Percentiles rank a stretch among this genome's conserved stretches.
Conservation (phyloP, 2,113 vertebrate species). For the Mesoclemmys tuberculata region DNA sequence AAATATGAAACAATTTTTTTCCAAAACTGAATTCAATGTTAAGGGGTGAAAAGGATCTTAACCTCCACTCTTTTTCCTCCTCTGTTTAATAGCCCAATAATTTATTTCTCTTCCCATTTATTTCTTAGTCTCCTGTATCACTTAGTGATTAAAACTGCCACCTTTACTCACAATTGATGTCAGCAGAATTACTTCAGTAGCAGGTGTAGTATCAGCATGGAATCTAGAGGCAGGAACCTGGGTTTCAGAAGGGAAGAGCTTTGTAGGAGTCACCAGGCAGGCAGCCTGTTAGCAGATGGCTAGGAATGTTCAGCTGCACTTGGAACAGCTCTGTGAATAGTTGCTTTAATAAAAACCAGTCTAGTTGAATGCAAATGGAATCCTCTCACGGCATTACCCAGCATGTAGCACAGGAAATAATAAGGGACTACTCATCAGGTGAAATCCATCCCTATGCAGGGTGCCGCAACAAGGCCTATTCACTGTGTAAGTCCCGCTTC, state of each 20-base stretch:
- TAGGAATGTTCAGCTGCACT: background rate
- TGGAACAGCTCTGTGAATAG: background rate
- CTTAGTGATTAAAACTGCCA: background rate
- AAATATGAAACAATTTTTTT: too few relatives aligned
- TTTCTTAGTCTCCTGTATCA: background rate
- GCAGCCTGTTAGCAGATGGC: background rate
- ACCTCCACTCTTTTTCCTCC: background rate
- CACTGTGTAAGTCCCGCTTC: background rate
- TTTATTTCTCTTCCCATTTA: background rate
- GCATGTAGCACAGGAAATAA: accelerated
- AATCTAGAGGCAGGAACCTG: background rate
- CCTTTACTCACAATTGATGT: background rate
- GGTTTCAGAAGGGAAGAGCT: too few relatives aligned
- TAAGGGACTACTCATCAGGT: background rate
- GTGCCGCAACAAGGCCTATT: background rate
- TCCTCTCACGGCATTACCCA: background rate
- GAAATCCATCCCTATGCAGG: background rate
- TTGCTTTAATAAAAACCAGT: background rate
- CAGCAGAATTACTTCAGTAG: background rate
- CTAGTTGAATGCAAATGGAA: background rate
- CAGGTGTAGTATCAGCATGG: background rate
- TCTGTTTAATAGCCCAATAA: background rate
- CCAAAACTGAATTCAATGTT: too few relatives aligned
- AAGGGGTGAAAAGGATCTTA: too few relatives aligned
- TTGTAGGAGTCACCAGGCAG: too few relatives aligned